These are phyloP conservation scores for Helostoma temminkii DNA, from an alignment of 2,797 vertebrate genomes.

Conservation along the genomic window DNA sequence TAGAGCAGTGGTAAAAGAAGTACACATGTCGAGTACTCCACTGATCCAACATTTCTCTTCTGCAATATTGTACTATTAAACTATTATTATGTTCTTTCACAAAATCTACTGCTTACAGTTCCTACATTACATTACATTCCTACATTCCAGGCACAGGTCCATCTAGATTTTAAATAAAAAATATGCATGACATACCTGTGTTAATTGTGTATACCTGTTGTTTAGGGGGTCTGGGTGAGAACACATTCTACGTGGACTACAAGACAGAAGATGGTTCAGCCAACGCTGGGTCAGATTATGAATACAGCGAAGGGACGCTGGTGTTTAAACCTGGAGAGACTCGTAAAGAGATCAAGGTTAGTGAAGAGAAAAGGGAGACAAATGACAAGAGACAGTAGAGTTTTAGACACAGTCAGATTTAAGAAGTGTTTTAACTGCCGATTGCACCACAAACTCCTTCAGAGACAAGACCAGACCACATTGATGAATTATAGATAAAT, in stretches of 20 bases:
- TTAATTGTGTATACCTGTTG: background rate
- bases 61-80: background rate
- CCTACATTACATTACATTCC: too few species aligned
- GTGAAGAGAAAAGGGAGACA: conserved; percentile 33
- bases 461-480: background rate
- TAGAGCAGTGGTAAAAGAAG: background rate
- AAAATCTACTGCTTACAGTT: too few species aligned
- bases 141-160: too few species aligned
- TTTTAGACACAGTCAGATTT: background rate
- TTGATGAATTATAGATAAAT: background rate
- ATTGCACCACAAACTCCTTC: too few species aligned
- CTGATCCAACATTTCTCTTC: background rate
- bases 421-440: too few species aligned
- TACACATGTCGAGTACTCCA: background rate
- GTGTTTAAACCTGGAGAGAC: conserved; percentile 97
- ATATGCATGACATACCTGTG: background rate
- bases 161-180: too few species aligned
- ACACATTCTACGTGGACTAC: conserved; percentile 97
- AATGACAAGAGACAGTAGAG: background rate
- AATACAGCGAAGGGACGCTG: conserved; percentile 92
- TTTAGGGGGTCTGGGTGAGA: conserved; percentile 85
- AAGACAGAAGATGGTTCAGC: conserved; percentile 95
- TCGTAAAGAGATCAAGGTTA: conserved; percentile 89
- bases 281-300: conserved; percentile 90
- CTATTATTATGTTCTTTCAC: too few species aligned